A percentile compares a stretch with the other conserved stretches of the same genome.
Evolutionary conservation across 2,797 vertebrate genomes (phyloP).

Genomic region (Buphagus erythrorhynchus): DNA sequence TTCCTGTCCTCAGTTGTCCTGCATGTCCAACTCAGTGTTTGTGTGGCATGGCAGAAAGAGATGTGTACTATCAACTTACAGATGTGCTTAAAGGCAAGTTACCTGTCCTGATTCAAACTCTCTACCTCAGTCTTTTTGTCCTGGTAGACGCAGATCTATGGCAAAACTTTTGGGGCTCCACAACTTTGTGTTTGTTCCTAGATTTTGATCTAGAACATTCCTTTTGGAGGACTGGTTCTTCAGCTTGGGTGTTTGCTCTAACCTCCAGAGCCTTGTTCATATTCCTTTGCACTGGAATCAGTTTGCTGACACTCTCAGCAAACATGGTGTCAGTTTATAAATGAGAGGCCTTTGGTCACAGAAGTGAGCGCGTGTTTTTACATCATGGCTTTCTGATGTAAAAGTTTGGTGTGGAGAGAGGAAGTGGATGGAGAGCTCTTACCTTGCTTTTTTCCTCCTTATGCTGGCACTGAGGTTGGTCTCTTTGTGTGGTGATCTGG

Average conservation of each 20-base stretch:
- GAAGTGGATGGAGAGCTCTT: not conserved
- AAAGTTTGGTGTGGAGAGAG: not conserved
- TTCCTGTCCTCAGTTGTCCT: not conserved
- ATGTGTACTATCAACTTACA: not conserved
- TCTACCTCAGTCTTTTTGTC: not conserved
- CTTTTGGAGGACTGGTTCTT: not conserved
- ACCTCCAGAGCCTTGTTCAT: not conserved
- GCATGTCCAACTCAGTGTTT: fast-evolving
- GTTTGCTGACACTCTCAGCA: not conserved
- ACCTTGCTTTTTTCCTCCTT: not conserved
- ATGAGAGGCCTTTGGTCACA: not conserved
- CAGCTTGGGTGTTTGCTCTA: not conserved
- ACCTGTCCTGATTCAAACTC: not conserved
- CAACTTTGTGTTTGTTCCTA: not conserved
- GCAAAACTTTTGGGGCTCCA: fast-evolving
- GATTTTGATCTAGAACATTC: not conserved
- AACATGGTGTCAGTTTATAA: not conserved
- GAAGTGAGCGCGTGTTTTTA: not conserved
- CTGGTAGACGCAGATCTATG: not conserved
- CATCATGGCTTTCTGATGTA: not conserved
- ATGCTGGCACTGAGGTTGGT: not conserved
- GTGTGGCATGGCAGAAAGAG: not conserved
- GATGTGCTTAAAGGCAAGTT: not conserved
- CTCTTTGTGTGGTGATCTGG: not conserved
- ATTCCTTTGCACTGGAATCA: not conserved